A percentile compares a stretch with the other conserved stretches of the same genome.
Evolutionary conservation across 1,140 invertebrate species (phyloP).

Genomic region (Kradibia gibbosae): DNA sequence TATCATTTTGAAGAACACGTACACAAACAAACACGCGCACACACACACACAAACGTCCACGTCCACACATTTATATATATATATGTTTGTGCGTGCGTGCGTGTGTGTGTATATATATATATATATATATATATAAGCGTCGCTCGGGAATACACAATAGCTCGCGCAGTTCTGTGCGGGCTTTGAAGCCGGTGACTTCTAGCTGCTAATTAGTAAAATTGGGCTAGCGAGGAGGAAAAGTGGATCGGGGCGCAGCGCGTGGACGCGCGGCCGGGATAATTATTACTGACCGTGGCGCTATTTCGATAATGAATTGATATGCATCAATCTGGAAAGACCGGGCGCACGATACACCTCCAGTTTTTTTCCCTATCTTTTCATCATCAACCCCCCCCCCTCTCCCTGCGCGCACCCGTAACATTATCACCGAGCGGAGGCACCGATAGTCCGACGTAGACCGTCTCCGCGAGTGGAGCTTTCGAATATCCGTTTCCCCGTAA

Average conservation of each 20-base stretch:
- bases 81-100: not conserved
- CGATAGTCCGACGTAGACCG: not conserved
- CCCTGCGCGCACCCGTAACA: no score
- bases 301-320: slow-evolving; percentile 53
- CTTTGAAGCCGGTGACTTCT: not conserved
- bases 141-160: not conserved
- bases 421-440: no score
- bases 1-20: no score
- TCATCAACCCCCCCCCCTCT: no score
- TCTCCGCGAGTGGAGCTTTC: not conserved
- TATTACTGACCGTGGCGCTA: slow-evolving; percentile 33
- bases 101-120: not conserved
- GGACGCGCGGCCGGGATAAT: slow-evolving; percentile 38
- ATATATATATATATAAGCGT: not conserved
- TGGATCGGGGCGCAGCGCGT: not conserved
- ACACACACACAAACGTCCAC: not conserved
- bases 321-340: slow-evolving; percentile 48
- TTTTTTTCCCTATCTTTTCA: no score
- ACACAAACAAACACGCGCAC: not conserved
- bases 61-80: not conserved
- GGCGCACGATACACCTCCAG: no score
- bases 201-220: slow-evolving; percentile 44
- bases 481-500: slow-evolving; percentile 11
- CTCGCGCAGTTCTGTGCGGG: not conserved
- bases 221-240: not conserved